A percentile compares a stretch with the other conserved stretches of the same genome.
These are phyloP conservation scores for Escarpia spicata DNA, from an alignment of 2,888 invertebrate species.

Conservation along the genomic window DNA sequence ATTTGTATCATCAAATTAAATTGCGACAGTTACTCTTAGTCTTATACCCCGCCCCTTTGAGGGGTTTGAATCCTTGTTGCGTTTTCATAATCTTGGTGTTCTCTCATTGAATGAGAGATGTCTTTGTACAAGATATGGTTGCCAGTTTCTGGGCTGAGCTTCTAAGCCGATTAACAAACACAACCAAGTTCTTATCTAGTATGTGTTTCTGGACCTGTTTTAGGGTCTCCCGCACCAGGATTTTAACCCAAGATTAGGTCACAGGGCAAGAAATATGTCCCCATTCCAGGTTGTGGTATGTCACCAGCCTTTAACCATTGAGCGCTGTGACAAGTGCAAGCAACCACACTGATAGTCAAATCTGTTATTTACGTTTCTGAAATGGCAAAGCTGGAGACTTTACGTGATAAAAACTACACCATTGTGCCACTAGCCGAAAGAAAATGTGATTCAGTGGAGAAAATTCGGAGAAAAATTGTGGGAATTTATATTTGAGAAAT, in stretches of 20 bases:
- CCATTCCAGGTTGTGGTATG: background rate
- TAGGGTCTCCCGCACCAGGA: slow-evolving; percentile 1
- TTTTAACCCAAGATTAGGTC: background rate
- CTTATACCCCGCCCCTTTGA: too few relatives aligned
- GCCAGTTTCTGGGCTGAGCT: background rate
- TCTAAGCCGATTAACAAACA: background rate
- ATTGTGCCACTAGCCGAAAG: too few relatives aligned
- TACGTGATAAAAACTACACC: too few relatives aligned
- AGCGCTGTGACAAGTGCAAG: background rate
- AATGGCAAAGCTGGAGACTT: too few relatives aligned
- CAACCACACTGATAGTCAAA: background rate
- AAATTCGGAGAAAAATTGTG: too few relatives aligned
- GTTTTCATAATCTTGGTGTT: background rate
- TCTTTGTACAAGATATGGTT: background rate
- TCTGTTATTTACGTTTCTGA: too few relatives aligned
- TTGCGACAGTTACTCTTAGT: background rate
- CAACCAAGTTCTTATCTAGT: background rate
- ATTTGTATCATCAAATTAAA: background rate
- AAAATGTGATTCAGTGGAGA: too few relatives aligned
- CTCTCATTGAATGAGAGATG: too few relatives aligned
- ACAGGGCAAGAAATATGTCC: background rate
- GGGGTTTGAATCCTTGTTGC: background rate
- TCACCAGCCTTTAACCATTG: background rate
- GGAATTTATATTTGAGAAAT: too few relatives aligned
- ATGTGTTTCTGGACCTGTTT: background rate